Evolutionary conservation across 2,888 invertebrate genomes (phyloP).

Genomic region (Aspidiotus rigidus): DNA sequence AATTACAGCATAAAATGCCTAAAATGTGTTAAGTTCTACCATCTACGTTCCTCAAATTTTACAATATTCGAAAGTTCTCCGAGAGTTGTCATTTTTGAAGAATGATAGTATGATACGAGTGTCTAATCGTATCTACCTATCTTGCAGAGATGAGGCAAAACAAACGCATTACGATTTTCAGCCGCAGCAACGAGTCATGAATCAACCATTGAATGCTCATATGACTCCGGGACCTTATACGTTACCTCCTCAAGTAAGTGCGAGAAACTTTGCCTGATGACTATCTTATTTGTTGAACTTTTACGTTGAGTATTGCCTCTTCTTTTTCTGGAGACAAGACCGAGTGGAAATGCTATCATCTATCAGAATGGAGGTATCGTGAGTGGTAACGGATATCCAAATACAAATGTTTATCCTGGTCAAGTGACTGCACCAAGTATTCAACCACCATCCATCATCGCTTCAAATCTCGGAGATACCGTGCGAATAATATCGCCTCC

Average conservation of each 20-base stretch:
- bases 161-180: neutral
- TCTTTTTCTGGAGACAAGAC: neutral
- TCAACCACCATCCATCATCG: neutral
- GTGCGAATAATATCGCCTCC: slow-evolving; percentile 39
- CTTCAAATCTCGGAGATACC: slow-evolving; percentile 13
- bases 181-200: neutral
- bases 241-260: neutral
- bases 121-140: neutral
- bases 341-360: neutral
- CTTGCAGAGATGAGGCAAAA: neutral
- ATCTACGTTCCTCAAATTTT: too few relatives aligned
- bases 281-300: neutral
- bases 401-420: neutral
- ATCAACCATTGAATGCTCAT: neutral
- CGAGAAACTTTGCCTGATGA: neutral
- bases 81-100: too few relatives aligned
- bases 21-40: too few relatives aligned
- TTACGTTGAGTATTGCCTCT: neutral
- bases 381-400: neutral
- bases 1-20: too few relatives aligned
- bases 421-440: neutral
- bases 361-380: neutral
- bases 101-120: neutral
- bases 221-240: neutral
- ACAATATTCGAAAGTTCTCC: too few relatives aligned